A percentile compares a stretch with the other conserved stretches of the same genome.
Evolutionary conservation across 2,113 vertebrate species (phyloP).

Genomic region (Loxodonta africana): DNA sequence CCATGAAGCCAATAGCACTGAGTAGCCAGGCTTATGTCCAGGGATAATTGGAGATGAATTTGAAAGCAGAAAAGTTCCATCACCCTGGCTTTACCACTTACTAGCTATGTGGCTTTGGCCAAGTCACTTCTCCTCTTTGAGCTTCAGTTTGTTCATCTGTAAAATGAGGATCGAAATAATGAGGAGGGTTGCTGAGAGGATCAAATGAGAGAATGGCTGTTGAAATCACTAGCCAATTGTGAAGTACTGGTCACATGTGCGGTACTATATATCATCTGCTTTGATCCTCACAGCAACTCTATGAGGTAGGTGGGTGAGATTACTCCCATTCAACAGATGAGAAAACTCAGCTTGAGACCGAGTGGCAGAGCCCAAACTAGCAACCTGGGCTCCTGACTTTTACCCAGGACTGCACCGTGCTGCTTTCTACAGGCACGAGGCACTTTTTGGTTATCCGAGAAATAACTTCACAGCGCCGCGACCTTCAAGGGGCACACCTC

Average conservation of each 20-base stretch:
- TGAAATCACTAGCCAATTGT: neutral
- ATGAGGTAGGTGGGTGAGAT: neutral
- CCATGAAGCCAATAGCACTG: slow-evolving; percentile 35
- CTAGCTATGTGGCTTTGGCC: slow-evolving; percentile 45
- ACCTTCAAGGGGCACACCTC: slow-evolving; percentile 68
- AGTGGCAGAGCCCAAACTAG: slow-evolving; percentile 23
- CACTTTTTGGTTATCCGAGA: slow-evolving; percentile 65
- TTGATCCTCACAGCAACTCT: slow-evolving; percentile 36
- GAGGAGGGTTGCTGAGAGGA: slow-evolving; percentile 48
- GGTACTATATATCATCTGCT: neutral
- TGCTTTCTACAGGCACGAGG: slow-evolving; percentile 52
- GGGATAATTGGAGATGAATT: neutral
- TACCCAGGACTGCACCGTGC: slow-evolving; percentile 28
- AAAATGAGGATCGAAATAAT: slow-evolving; percentile 62
- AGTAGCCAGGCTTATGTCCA: slow-evolving; percentile 39
- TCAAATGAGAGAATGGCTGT: neutral
- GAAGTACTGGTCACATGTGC: neutral
- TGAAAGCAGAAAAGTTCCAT: neutral
- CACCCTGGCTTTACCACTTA: neutral
- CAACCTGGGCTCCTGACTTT: slow-evolving; percentile 41
- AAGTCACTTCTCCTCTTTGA: slow-evolving; percentile 5
- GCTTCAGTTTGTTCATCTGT: slow-evolving; percentile 55
- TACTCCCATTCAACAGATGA: slow-evolving; percentile 51
- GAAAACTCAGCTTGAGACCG: slow-evolving; percentile 47
- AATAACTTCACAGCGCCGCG: slow-evolving; percentile 65